phyloP scores from a whole-genome alignment of 37 sponge, comb jelly and placozoan genomes.

The Agelas oroides region DNA sequence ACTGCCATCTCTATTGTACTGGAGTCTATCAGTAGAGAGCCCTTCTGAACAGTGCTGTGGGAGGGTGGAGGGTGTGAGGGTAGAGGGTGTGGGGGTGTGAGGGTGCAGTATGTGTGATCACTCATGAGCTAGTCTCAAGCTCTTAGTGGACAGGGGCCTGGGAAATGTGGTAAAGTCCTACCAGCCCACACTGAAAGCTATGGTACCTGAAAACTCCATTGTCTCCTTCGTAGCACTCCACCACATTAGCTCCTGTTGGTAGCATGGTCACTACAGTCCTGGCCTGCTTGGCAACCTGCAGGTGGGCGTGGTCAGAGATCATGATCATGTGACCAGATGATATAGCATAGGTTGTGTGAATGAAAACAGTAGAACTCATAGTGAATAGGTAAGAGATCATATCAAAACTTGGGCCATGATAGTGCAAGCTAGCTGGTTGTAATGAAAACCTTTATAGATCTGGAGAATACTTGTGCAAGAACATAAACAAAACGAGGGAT shows the following conservation, averaged over 20 bases:
- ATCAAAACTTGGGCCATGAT: too few species aligned
- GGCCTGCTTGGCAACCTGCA: conserved; percentile 46
- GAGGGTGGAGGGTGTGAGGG: not conserved
- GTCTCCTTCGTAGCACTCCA: conserved; percentile 73
- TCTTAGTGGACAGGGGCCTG: too few species aligned
- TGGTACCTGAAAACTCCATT: conserved; percentile 82
- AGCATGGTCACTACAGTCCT: conserved; percentile 92
- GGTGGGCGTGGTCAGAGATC: not conserved
- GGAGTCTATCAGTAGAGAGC: conserved; percentile 91
- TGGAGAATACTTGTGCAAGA: too few species aligned
- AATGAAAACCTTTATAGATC: too few species aligned
- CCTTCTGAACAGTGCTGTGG: conserved; percentile 45
- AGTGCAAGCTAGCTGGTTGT: too few species aligned
- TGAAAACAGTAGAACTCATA: too few species aligned
- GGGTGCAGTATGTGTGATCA: not conserved
- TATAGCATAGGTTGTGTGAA: too few species aligned
- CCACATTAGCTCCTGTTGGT: conserved; percentile 66
- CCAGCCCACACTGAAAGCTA: too few species aligned
- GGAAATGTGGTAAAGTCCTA: too few species aligned
- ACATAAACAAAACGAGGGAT: too few species aligned
- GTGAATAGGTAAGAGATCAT: too few species aligned
- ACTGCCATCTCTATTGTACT: conserved; percentile 91
- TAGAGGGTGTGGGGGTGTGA: not conserved
- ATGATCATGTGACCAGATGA: too few species aligned
- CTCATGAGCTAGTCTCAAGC: not conserved